Evolutionary conservation across 2,888 invertebrate species (phyloP), one percentile per base, ranked within the genome.

Genomic region (Brassicogethes aeneus): DNA sequence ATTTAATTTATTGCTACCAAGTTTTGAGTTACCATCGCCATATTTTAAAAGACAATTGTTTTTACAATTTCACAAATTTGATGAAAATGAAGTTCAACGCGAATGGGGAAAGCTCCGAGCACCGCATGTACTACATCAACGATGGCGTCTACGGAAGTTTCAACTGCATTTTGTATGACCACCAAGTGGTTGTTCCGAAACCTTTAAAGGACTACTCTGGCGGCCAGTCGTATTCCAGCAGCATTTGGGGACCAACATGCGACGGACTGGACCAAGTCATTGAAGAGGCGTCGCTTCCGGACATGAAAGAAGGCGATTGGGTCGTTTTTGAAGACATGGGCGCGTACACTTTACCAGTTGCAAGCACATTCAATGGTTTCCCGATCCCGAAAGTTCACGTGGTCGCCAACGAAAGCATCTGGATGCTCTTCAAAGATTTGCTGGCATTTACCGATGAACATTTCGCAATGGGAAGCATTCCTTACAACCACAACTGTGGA

Each of bases 81-180:
- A n/a, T n/a, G n/a, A n/a, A n/a, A n/a, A n/a, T n/a, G n/a, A n/a
- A 42, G 55, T 61, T 50, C 37, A 34, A 35, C 3, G 51, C 47
- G n/a, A 51, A 50, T n/a, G 52, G 50, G 16, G 52, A 57, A 42
- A 40, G 45, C 2, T 5, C 13, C 32, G 54, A 57, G 61, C 72
- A 75, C 54, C 70, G 76, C 65, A 96, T 96, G 95, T 97, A 97
- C 70, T 97, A 94, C 73, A 85, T 99, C 60, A 97, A 97, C 70
- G 97, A 99, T 69, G 97, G 99, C 3, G 93, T 99, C 43, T 99
- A 99, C 69, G 96, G 97, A 42, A 94, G 94, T 42, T 99, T 99
- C 77, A 97, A 97, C 74, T 94, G 93, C 71, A 77, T 95, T 55
- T 75, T 97, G 23, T 96, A 90, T 59, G 97, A 99, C 69, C 94